Base-by-base conservation (phyloP, 2,113 vertebrate species). In the Tilapia sparmanii region DNA sequence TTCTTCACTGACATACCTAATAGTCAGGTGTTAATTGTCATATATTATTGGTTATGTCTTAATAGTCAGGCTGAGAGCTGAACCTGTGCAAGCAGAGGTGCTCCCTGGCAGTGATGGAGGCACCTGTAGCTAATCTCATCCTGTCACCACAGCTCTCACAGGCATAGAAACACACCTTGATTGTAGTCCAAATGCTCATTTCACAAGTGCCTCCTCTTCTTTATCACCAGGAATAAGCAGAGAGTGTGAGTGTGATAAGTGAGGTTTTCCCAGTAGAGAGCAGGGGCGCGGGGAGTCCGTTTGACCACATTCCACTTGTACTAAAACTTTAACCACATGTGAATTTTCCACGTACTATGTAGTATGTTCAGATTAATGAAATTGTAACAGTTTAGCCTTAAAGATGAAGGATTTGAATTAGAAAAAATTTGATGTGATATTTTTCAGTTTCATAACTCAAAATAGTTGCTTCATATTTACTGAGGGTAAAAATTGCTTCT, bases 141-240 rank as follows among this genome's bases (percentile, higher is more conserved):
- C 61, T 12, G 61, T 66, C 18, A 0, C 54, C 55, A 66, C 61
- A 66, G 61, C 18, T 66, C 3, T 66, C 61, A 66, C 12, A 55
- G 53, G 6, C 22, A 24, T 4, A 55, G 53, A 55, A 55, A 55
- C 10, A 63, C 59, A 66, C 31, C 10, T 35, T 8, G 31, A 66
- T 12, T 26, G 73, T 26, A 63, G 78, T 86, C 76, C 55, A 78
- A 79, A 59, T 83, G 50, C 84, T 88, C 88, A 66, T 92, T 91
- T 71, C 87, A 93, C 84, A 94, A 91, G 92, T 93, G 91, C 90
- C 90, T 90, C 78, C 61, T 89, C 78, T 16, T 53, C 45, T 42
- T 68, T 22, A 81, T 88, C 24, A 73, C 1, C 50, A n/a, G 79
- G 47, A 63, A 81, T 15, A 80, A 91, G 24, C 73, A 78, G 79